Base-by-base conservation (phyloP, 2,113 vertebrate species). In the Vulpes vulpes region DNA sequence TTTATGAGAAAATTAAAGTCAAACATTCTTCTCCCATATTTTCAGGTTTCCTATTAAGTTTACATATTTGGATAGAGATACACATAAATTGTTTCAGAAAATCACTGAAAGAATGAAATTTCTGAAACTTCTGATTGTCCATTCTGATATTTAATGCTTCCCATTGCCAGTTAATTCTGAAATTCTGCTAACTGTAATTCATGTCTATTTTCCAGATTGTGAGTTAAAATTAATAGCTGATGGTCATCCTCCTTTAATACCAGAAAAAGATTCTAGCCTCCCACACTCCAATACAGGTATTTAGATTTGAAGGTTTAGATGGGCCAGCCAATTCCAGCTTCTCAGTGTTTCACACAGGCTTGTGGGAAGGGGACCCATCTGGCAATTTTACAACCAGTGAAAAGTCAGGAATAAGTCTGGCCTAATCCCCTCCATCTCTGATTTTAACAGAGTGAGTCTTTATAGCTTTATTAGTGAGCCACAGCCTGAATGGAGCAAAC, bases 31-130 rank as follows among this genome's bases (percentile, higher is more conserved):
- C 43, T 14, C 10, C 69, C 22, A 17, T 35, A 2, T 53, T 89
- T 89, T 95, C 25, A 92, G 59, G 25, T 84, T 59, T 86, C 94
- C 27, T 57, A 35, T n/a, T 7, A 83, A 62, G n/a, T 73, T 82
- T 96, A 69, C 5, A 51, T n/a, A 17, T 30, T 43, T 96, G 49
- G 57, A 11, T 19, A 53, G 71, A 30, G 5, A 55, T 43, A 11
- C 35, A 22, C 17, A 10, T 73, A 62, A 4, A 38, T 11, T 53
- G 8, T 38, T 86, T 91, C 22, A 57, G 35, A 87, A 92, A 79
- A 32, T 62, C 35, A 64, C 62, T 57, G 55, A 82, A 74, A 93
- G 49, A 84, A 88, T 11, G 69, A 64, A 15, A 32, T 89, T 86
- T 89, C 55, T 69, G 86, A 86, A 86, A 74, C 19, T 4, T 81